Percentiles rank a stretch among this genome's conserved stretches.
Evolutionary conservation across 2,888 invertebrate species (phyloP).

Genomic region (Andrena trimmerana): DNA sequence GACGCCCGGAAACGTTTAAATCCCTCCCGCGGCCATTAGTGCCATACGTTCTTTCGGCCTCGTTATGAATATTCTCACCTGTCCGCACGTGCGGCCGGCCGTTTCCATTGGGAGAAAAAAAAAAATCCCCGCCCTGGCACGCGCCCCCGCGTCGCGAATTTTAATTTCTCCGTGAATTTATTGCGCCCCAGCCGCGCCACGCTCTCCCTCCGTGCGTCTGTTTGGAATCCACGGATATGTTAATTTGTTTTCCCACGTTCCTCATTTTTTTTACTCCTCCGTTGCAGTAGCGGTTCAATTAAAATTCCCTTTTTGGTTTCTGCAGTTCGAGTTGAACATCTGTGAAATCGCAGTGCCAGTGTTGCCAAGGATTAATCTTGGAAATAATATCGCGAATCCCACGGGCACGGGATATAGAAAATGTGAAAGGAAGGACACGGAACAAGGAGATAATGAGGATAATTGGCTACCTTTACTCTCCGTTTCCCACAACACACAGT

Average conservation of each 20-base stretch:
- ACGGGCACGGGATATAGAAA: too few relatives aligned
- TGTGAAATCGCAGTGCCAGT: too few relatives aligned
- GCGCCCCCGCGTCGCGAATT: slow-evolving; percentile 30
- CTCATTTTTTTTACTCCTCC: not conserved
- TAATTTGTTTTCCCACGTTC: not conserved
- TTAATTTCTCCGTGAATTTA: slow-evolving; percentile 44
- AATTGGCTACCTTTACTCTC: too few relatives aligned
- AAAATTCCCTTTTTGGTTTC: too few relatives aligned
- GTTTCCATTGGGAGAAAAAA: slow-evolving; percentile 1
- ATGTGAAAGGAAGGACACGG: too few relatives aligned
- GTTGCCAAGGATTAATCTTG: too few relatives aligned
- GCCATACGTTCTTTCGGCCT: slow-evolving; percentile 51
- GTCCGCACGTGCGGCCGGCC: slow-evolving; percentile 37
- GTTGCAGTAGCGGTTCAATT: too few relatives aligned
- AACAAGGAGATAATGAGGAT: too few relatives aligned
- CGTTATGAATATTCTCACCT: slow-evolving; percentile 72
- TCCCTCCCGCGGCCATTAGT: slow-evolving; percentile 54
- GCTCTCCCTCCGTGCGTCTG: not conserved
- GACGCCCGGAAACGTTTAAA: slow-evolving; percentile 74
- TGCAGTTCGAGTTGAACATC: too few relatives aligned
- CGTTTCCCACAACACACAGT: too few relatives aligned
- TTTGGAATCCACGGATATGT: slow-evolving; percentile 24
- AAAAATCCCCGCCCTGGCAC: not conserved
- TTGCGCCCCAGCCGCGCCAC: slow-evolving; percentile 9
- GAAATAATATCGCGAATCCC: too few relatives aligned